A percentile compares a stretch with the other conserved stretches of the same genome.
phyloP scores from a whole-genome alignment of 1,140 invertebrate genomes.

The Papilio polytes region DNA sequence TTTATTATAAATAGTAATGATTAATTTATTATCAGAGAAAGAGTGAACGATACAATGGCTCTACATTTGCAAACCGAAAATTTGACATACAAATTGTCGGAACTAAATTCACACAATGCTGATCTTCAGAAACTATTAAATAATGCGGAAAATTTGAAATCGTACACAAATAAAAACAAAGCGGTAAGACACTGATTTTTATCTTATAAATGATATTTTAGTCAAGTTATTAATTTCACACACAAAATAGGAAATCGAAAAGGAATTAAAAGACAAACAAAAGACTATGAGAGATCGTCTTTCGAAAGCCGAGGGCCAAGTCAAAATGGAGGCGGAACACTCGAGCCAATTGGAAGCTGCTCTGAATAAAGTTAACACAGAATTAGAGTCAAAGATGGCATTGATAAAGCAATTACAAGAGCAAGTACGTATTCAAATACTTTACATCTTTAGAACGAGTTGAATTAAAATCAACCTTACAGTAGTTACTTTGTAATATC shows the following conservation, averaged over 20 bases:
- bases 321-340: slow-evolving; percentile 59
- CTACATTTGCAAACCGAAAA: slow-evolving; percentile 63
- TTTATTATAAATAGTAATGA: not conserved
- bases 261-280: slow-evolving; percentile 63
- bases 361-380: slow-evolving; percentile 57
- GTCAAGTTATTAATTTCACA: not conserved
- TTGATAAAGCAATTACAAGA: slow-evolving; percentile 63
- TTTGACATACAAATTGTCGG: slow-evolving; percentile 56
- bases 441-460: not conserved
- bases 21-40: slow-evolving; percentile 57
- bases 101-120: slow-evolving; percentile 61
- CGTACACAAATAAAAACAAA: slow-evolving; percentile 53
- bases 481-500: not conserved
- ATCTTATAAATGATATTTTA: not conserved
- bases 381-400: slow-evolving; percentile 55
- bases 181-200: slow-evolving; percentile 51
- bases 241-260: slow-evolving; percentile 63
- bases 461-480: not conserved
- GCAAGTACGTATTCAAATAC: slow-evolving; percentile 51
- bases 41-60: slow-evolving; percentile 59
- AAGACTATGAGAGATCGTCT: slow-evolving; percentile 57
- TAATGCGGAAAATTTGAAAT: slow-evolving; percentile 55
- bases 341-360: slow-evolving; percentile 57
- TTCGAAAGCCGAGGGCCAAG: slow-evolving; percentile 57
- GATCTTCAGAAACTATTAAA: slow-evolving; percentile 67